Evolutionary conservation across 1,140 invertebrate genomes (phyloP), one percentile per base, ranked within the genome.

Genomic region (Danaus plexippus): DNA sequence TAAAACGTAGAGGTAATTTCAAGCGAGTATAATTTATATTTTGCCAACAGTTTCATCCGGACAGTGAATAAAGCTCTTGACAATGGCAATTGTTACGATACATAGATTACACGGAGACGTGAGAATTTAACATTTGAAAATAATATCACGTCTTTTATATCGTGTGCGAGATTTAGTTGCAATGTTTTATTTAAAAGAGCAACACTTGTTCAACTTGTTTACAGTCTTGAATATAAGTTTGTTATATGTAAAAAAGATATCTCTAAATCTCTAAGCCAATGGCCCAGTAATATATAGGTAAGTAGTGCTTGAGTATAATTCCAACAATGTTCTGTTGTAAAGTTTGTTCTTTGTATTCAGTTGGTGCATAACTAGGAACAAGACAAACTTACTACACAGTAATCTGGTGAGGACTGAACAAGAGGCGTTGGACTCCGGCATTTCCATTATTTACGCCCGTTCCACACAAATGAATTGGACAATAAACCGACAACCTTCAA

Each of bases 401-500:
- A 82, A 80, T 79, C 79, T 75, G 54, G 68, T 66, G 67, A 64
- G 52, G 64, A 72, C 67, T 64, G 69, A 68, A 69, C 73, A 64
- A 67, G 63, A 67, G 69, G 66, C 62, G 69, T 66, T 63, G 61
- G 67, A 73, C 56, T 68, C 59, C 65, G 58, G 66, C 66, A 68
- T 73, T 75, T 75, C 63, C 72, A 77, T 82, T 82, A 80, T 79
- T 77, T 76, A 77, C 71, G 68, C 63, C 67, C 72, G 64, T 77
- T 66, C 66, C 65, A 67, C 66, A 77, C 71, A 81, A 85, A 85
- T 80, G 73, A 79, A 78, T 81, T 78, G 75, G 69, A 77, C 75
- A 75, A 82, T 78, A 80, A 77, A 75, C 60, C 63, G 73, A 61
- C 68, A 71, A 81, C 67, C 72, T 71, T 81, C 78, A 79, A 79